A percentile compares a stretch with the other conserved stretches of the same genome.
These are phyloP conservation scores for Irena cyanogastra DNA, from an alignment of 2,113 vertebrate species.

Conservation along the genomic window DNA sequence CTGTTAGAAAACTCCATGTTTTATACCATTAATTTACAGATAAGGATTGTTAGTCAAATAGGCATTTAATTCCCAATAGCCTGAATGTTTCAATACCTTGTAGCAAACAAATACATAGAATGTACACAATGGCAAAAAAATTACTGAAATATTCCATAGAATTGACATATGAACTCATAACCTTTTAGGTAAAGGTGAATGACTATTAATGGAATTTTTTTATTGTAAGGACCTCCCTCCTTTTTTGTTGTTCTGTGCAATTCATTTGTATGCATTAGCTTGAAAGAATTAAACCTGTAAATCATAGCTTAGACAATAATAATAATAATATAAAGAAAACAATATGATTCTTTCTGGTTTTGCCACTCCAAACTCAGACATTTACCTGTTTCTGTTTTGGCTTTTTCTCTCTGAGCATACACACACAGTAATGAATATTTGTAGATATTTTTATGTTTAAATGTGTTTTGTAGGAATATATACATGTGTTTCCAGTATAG, in stretches of 20 bases:
- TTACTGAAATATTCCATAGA: slow-evolving; percentile 3
- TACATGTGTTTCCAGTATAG: not conserved
- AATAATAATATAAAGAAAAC: slow-evolving; percentile 2
- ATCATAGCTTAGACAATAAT: slow-evolving; percentile 35
- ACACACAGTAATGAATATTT: not conserved
- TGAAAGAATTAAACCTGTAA: slow-evolving; percentile 58
- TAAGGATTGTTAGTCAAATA: slow-evolving; percentile 55
- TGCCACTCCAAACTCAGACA: not conserved
- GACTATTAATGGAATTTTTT: slow-evolving; percentile 51
- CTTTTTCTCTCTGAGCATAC: not conserved
- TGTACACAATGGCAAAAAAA: slow-evolving; percentile 48
- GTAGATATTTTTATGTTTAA: not conserved
- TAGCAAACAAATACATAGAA: slow-evolving; percentile 33
- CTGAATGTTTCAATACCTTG: slow-evolving; percentile 23
- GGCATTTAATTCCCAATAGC: slow-evolving; percentile 45
- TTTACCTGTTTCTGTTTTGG: not conserved
- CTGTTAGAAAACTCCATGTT: slow-evolving; percentile 33
- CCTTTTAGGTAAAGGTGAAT: slow-evolving; percentile 63
- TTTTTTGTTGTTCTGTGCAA: not conserved
- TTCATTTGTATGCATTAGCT: slow-evolving; percentile 34
- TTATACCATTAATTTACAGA: slow-evolving; percentile 25
- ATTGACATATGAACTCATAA: slow-evolving; percentile 44
- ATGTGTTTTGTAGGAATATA: not conserved
- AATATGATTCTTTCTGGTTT: not conserved
- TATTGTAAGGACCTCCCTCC: not conserved